phyloP scores from a whole-genome alignment of 2,797 vertebrate genomes.

The Trichosurus vulpecula region DNA sequence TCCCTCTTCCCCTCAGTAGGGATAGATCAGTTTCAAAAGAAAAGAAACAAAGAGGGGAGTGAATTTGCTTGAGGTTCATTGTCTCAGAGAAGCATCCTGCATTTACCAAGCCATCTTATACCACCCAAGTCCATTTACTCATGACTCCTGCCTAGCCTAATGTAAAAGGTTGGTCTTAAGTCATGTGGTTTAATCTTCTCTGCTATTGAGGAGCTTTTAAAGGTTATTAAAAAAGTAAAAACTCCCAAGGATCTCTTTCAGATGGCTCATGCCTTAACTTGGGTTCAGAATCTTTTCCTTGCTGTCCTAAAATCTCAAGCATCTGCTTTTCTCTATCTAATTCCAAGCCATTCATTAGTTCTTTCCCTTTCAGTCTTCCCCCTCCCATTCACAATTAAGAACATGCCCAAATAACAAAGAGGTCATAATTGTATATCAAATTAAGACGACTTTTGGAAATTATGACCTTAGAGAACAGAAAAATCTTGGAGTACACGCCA shows the following conservation, averaged over 20 bases:
- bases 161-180: not conserved
- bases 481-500: not conserved
- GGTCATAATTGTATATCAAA: not conserved
- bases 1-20: not conserved
- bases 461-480: not conserved
- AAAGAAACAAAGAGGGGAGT: not conserved
- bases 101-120: not conserved
- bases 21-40: not conserved
- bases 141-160: not conserved
- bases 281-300: not conserved
- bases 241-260: not conserved
- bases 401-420: not conserved
- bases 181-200: not conserved
- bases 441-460: not conserved
- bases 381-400: not conserved
- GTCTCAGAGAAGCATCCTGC: not conserved
- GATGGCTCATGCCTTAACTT: not conserved
- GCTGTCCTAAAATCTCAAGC: not conserved
- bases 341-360: not conserved
- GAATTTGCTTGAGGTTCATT: not conserved
- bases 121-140: not conserved
- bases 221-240: not conserved
- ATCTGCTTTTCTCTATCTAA: not conserved
- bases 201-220: not conserved
- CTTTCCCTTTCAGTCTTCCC: not conserved